Conservation (phyloP, 2,797 vertebrate species). For the Tachyglossus aculeatus region DNA sequence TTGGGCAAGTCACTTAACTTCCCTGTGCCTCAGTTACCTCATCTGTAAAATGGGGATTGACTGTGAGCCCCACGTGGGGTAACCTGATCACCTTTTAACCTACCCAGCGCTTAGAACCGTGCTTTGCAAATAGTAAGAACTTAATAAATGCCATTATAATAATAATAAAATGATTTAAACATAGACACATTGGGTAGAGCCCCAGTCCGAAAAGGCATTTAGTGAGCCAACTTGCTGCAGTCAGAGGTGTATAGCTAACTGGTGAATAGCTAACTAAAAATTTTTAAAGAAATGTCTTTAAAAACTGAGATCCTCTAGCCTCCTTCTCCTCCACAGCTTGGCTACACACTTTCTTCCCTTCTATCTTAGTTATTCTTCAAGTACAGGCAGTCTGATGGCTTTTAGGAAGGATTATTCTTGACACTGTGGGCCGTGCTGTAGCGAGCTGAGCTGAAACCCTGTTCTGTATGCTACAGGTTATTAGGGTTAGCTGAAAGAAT, state of each 20-base stretch:
- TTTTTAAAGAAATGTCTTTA: conserved; percentile 18
- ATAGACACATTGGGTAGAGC: neutral
- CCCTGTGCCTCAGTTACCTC: no score
- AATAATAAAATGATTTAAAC: neutral
- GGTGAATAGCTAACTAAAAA: neutral
- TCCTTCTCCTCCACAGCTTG: accelerated
- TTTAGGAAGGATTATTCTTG: conserved; percentile 29
- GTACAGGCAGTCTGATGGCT: neutral
- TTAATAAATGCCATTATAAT: no score
- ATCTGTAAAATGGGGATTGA: no score
- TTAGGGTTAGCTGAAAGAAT: conserved; percentile 67
- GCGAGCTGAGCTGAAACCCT: conserved; percentile 22
- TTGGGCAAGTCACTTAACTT: no score
- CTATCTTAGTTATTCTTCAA: neutral
- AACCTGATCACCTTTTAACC: no score
- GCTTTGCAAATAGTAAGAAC: neutral
- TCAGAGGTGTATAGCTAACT: neutral
- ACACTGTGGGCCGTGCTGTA: neutral
- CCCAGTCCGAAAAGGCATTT: neutral
- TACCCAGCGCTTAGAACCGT: no score
- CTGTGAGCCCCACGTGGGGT: no score
- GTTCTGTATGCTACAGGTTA: conserved; percentile 60
- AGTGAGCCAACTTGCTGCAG: neutral
- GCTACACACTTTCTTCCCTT: neutral
- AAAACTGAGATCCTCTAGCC: neutral